Evolutionary conservation across 2,113 vertebrate species (phyloP), one percentile per base, ranked within the genome.

Genomic region (Brachypodius melanocephalos): DNA sequence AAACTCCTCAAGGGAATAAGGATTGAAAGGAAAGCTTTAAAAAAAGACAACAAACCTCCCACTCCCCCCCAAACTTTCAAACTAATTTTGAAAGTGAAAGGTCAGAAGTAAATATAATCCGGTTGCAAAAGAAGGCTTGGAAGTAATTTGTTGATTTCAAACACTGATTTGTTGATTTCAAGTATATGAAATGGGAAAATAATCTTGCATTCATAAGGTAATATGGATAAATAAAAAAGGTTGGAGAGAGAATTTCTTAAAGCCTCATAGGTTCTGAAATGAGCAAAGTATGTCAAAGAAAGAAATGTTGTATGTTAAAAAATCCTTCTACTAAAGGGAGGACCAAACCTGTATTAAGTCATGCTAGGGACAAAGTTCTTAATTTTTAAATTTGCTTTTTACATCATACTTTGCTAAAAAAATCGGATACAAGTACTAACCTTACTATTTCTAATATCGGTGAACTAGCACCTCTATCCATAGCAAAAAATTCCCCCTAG

Each of bases 61-160:
- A 10, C 14, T 31, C 38, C n/a, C 9, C n/a, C 11, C 11, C 17
- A 0, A 71, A 75, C 89, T 59, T 90, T 34, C 48, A 59, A 79
- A 80, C 29, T 63, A 3, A 34, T 79, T 91, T 93, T 71, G 45
- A 73, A 91, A 87, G 26, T 19, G 36, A 84, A 80, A 77, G 92
- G 73, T 91, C 90, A 81, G 31, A 89, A 89, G 55, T 89, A 68
- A 93, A 94, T 59, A 67, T 81, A 91, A 77, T 87, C 49, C 73
- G 81, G 8, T 77, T 69, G 80, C 68, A 65, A 89, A 76, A 67
- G n/a, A 68, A 49, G 29, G 31, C 45, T 57, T 89, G 63, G 19
- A 80, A 69, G 28, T 77, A 31, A 32, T 36, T 80, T 88, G 14
- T 76, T 76, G 32, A 68, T 73, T 94, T 89, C 62, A 73, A 68